Conservation (phyloP, 2,113 vertebrate genomes). For the Smithornis capensis region DNA sequence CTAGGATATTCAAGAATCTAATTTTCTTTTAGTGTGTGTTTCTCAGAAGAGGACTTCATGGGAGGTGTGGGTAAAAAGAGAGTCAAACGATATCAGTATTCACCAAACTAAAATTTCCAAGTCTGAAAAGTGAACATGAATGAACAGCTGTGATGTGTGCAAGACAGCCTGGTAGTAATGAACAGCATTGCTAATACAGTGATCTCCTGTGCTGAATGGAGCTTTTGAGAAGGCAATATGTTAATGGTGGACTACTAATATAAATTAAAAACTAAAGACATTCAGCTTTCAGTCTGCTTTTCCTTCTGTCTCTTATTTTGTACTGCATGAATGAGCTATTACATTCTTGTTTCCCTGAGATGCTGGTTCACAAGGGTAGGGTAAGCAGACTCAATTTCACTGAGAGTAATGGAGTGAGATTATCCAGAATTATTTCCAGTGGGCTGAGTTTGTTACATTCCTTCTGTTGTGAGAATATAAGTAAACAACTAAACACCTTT, state of each 20-base stretch:
- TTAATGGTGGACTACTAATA: constrained; percentile 35
- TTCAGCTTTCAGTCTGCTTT: constrained; percentile 57
- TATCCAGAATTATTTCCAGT: constrained; percentile 81
- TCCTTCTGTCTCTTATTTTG: constrained; percentile 70
- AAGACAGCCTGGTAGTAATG: constrained; percentile 7
- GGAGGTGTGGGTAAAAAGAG: rapidly evolving
- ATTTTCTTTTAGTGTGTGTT: not conserved
- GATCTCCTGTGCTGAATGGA: not conserved
- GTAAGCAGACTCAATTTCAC: constrained; percentile 76
- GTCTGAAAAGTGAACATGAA: not conserved
- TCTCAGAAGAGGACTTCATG: not conserved
- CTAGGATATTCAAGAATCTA: not conserved
- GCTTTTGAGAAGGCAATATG: constrained; percentile 24
- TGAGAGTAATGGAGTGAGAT: constrained; percentile 79
- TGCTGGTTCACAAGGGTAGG: constrained; percentile 69
- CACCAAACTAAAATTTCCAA: not conserved
- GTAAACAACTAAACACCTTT: constrained; percentile 76
- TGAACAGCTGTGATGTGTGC: constrained; percentile 8
- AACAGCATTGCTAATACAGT: not conserved
- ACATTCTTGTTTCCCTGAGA: constrained; percentile 61
- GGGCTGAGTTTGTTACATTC: constrained; percentile 68
- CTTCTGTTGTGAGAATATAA: constrained; percentile 79
- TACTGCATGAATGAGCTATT: constrained; percentile 66
- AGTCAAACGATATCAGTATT: not conserved
- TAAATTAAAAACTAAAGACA: constrained; percentile 68